Evolutionary conservation across 1,140 invertebrate genomes (phyloP).

Genomic region (Luehdorfia chinensis): DNA sequence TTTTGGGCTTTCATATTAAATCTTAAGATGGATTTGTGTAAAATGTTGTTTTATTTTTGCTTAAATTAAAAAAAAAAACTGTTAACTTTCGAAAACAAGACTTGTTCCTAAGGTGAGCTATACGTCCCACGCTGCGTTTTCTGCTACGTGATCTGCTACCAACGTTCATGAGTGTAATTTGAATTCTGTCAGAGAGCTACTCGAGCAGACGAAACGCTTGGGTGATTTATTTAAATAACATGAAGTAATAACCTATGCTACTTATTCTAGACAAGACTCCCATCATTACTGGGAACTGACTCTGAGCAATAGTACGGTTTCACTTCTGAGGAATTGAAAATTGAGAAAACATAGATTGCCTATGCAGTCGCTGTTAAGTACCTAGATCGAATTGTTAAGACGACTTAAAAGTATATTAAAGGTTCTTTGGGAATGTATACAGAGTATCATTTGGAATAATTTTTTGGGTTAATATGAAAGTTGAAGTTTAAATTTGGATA

Average conservation of each 20-base stretch:
- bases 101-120: background rate
- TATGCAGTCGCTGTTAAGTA: background rate
- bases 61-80: too few species aligned
- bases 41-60: too few species aligned
- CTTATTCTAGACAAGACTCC: conserved; percentile 13
- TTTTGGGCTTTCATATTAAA: too few species aligned
- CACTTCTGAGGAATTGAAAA: background rate
- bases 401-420: too few species aligned
- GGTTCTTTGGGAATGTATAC: too few species aligned
- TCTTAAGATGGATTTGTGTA: too few species aligned
- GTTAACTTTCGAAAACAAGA: too few species aligned
- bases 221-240: conserved; percentile 16
- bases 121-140: conserved; percentile 7
- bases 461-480: too few species aligned
- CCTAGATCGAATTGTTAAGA: too few species aligned
- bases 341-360: background rate
- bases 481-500: too few species aligned
- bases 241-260: background rate
- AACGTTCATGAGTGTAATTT: background rate
- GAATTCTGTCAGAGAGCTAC: background rate
- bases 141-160: conserved; percentile 4
- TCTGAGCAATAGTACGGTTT: too few species aligned
- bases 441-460: too few species aligned
- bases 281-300: conserved; percentile 1
- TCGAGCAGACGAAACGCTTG: background rate